phyloP scores from a whole-genome alignment of 2,797 vertebrate genomes.

The Myiotriccus ornatus region DNA sequence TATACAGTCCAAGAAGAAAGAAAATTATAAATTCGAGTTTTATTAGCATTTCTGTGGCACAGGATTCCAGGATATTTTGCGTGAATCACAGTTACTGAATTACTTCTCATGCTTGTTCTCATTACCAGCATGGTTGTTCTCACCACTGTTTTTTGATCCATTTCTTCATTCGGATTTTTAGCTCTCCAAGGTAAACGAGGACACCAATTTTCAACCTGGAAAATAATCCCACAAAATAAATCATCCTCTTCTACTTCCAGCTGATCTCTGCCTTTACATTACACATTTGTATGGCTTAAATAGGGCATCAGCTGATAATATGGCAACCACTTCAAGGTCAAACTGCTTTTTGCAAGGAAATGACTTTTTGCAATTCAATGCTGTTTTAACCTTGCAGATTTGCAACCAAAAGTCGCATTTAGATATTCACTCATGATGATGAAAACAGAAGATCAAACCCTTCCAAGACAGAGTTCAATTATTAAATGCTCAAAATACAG shows the following conservation, averaged over 20 bases:
- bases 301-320: not conserved
- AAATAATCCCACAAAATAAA: conserved; percentile 10
- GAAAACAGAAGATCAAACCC: not conserved
- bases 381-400: not conserved
- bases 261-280: not conserved
- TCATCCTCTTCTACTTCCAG: not conserved
- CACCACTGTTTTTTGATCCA: conserved; percentile 86
- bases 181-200: conserved; percentile 94
- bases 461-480: not conserved
- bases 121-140: not conserved
- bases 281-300: not conserved
- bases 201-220: conserved; percentile 99
- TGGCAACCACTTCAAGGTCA: not conserved
- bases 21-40: not conserved
- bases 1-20: not conserved
- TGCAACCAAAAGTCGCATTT: not conserved
- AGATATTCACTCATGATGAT: not conserved
- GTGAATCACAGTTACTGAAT: not conserved
- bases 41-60: not conserved
- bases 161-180: conserved; percentile 86
- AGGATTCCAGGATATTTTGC: not conserved
- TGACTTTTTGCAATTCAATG: not conserved
- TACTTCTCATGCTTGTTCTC: not conserved
- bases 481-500: not conserved
- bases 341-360: not conserved